These are phyloP conservation scores for Phthorimaea operculella DNA, from an alignment of 1,140 invertebrate genomes.

Conservation along the genomic window DNA sequence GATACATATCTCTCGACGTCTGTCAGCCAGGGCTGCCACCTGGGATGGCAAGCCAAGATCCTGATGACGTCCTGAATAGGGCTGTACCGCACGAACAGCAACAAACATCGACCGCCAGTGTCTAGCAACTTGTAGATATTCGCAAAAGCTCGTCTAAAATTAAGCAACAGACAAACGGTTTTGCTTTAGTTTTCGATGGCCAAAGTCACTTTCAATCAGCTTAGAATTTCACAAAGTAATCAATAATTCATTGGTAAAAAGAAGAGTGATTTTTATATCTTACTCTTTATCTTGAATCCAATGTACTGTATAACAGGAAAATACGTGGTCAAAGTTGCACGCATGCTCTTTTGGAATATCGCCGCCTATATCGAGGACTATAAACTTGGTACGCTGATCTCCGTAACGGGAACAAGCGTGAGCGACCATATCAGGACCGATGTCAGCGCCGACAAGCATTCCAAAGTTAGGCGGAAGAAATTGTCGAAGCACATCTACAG, in stretches of 20 bases:
- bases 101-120: conserved; percentile 73
- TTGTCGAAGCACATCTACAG: background rate
- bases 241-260: too few species aligned
- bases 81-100: conserved; percentile 76
- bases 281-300: background rate
- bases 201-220: too few species aligned
- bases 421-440: background rate
- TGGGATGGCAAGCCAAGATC: conserved; percentile 64
- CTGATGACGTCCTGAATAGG: conserved; percentile 77
- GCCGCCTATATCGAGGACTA: background rate
- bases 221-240: too few species aligned
- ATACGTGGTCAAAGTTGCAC: background rate
- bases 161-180: conserved; percentile 16
- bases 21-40: conserved; percentile 74
- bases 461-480: background rate
- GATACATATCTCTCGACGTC: conserved; percentile 72
- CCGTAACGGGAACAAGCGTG: background rate
- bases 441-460: background rate
- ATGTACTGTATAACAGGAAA: background rate
- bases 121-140: conserved; percentile 74
- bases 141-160: conserved; percentile 68
- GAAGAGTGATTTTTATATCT: background rate
- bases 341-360: background rate
- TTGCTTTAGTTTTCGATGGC: too few species aligned
- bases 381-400: background rate